These are phyloP conservation scores for Drosophila tani DNA, from an alignment of 1,140 invertebrate genomes.

Conservation along the genomic window DNA sequence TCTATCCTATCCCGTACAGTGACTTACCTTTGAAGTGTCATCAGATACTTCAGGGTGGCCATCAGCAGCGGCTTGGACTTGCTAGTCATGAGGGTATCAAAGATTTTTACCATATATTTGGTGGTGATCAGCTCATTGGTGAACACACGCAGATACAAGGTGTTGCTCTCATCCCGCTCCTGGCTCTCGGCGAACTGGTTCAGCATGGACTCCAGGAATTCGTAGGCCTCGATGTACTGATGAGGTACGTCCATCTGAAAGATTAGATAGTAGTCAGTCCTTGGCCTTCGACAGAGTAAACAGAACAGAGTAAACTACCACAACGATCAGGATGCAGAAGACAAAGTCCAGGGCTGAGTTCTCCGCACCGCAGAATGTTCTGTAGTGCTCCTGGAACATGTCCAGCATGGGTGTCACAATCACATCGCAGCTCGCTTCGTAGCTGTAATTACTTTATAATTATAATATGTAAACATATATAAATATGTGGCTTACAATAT, in stretches of 20 bases:
- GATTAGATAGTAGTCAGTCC: too few species aligned
- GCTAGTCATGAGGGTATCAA: slow-evolving; percentile 23
- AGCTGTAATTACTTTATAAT: slow-evolving; percentile 28
- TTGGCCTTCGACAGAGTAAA: background rate
- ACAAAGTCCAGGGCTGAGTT: slow-evolving; percentile 48
- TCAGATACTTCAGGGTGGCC: slow-evolving; percentile 47
- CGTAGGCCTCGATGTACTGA: slow-evolving; percentile 34
- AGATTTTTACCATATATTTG: slow-evolving; percentile 48
- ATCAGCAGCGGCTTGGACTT: slow-evolving; percentile 25
- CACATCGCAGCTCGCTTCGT: slow-evolving; percentile 17
- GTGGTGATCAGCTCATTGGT: slow-evolving; percentile 51
- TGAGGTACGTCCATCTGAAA: slow-evolving; percentile 35
- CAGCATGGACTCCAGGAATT: slow-evolving; percentile 44
- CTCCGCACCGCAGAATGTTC: slow-evolving; percentile 34
- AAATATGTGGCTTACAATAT: slow-evolving; percentile 50
- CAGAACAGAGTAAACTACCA: slow-evolving; percentile 12
- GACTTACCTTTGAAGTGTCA: slow-evolving; percentile 44
- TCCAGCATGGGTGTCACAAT: slow-evolving; percentile 55
- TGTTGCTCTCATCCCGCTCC: slow-evolving; percentile 12
- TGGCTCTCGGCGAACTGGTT: slow-evolving; percentile 20
- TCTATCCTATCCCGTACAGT: too few species aligned
- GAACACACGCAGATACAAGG: slow-evolving; percentile 36
- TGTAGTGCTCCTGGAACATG: slow-evolving; percentile 43
- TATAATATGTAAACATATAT: background rate
- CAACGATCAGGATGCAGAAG: slow-evolving; percentile 26